phyloP scores from a whole-genome alignment of 2,113 vertebrate genomes.

The Rutilus rutilus region DNA sequence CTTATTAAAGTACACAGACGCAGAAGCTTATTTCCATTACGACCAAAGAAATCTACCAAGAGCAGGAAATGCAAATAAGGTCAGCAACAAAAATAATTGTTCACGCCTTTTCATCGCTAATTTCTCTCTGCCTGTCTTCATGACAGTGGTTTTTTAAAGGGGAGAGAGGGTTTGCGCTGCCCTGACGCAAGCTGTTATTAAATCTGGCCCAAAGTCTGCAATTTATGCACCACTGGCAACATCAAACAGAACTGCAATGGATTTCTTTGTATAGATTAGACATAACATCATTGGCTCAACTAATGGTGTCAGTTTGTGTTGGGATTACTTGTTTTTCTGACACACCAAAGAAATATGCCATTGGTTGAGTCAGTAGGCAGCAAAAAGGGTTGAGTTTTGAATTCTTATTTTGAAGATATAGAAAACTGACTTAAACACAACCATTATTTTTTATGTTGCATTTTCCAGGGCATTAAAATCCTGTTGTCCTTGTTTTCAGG shows the following conservation, averaged over 20 bases:
- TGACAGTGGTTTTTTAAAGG: too few relatives aligned
- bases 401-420: not conserved
- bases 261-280: not conserved
- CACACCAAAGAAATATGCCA: not conserved
- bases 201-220: not conserved
- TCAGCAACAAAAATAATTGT: too few relatives aligned
- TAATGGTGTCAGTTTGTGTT: not conserved
- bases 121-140: too few relatives aligned
- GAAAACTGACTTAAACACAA: not conserved
- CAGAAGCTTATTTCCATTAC: too few relatives aligned
- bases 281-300: not conserved
- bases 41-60: too few relatives aligned
- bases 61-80: too few relatives aligned
- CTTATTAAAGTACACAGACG: too few relatives aligned
- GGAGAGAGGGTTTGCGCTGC: too few relatives aligned
- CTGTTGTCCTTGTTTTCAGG: constrained; percentile 59
- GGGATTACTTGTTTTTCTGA: not conserved
- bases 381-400: not conserved
- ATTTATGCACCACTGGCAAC: not conserved
- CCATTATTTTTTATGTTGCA: too few relatives aligned
- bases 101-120: too few relatives aligned
- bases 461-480: not conserved
- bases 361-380: not conserved
- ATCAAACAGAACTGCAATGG: not conserved
- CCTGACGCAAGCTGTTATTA: too few relatives aligned